These are phyloP conservation scores for Drosophila algonquin DNA, from an alignment of 2,888 invertebrate genomes.

Conservation along the genomic window DNA sequence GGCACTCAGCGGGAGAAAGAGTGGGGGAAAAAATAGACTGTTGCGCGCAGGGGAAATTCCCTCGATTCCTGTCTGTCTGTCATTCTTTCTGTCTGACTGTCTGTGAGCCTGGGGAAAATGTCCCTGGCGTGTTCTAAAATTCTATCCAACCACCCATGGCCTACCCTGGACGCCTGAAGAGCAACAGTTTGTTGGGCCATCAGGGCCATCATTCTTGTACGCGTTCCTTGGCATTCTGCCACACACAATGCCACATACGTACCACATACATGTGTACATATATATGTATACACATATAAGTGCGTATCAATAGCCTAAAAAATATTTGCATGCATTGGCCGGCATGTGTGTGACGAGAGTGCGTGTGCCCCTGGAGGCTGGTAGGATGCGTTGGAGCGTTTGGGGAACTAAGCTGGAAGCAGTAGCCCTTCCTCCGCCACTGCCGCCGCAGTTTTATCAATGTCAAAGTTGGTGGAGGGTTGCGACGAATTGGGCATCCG, in stretches of 20 bases:
- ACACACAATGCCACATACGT: background rate
- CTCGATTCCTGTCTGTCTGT: constrained; percentile 9
- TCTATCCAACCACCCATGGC: constrained; percentile 39
- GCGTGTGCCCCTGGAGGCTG: constrained; percentile 2
- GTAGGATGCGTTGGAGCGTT: constrained; percentile 6
- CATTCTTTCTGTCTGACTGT: background rate
- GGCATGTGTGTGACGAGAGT: background rate
- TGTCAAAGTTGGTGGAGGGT: constrained; percentile 63
- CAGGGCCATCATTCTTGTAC: constrained; percentile 59
- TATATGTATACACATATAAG: constrained; percentile 4
- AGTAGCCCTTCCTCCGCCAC: constrained; percentile 8
- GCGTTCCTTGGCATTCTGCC: background rate
- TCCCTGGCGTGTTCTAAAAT: constrained; percentile 34
- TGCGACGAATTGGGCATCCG: constrained; percentile 39
- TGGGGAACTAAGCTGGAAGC: constrained; percentile 3
- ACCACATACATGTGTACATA: background rate
- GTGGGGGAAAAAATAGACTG: constrained; percentile 34
- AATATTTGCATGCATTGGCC: constrained; percentile 59
- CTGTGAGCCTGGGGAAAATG: constrained; percentile 26
- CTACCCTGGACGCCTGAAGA: constrained; percentile 42
- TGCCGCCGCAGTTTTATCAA: constrained; percentile 64
- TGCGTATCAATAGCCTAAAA: constrained; percentile 70
- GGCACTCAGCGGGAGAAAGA: background rate
- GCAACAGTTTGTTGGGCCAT: constrained; percentile 74
- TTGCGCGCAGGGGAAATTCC: constrained; percentile 52